These are phyloP conservation scores for Achlya flavicornis DNA, from an alignment of 2,888 invertebrate genomes.

Conservation along the genomic window DNA sequence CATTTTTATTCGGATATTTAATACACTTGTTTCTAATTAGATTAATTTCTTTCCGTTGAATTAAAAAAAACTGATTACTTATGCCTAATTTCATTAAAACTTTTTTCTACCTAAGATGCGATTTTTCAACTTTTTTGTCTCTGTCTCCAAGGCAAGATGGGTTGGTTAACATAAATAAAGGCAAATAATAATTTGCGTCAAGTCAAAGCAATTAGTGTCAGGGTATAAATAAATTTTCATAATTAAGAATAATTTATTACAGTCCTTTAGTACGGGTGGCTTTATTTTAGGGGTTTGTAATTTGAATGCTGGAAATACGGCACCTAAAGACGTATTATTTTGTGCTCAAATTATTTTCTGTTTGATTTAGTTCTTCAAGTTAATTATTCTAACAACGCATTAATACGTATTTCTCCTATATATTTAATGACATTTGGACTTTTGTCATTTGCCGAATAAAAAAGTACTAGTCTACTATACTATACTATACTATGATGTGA, in stretches of 20 bases:
- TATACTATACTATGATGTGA: no score
- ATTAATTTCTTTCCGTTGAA: not conserved
- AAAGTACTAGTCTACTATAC: no score
- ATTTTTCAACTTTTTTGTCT: slow-evolving; percentile 14
- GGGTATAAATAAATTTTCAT: slow-evolving; percentile 43
- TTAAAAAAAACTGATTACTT: slow-evolving; percentile 13
- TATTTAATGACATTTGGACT: no score
- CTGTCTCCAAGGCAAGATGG: slow-evolving; percentile 11
- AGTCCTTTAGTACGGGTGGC: slow-evolving; percentile 11
- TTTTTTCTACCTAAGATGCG: slow-evolving; percentile 7
- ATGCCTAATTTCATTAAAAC: slow-evolving; percentile 19
- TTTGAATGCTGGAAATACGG: not conserved
- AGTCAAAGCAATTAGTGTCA: slow-evolving; percentile 46
- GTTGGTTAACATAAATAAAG: slow-evolving; percentile 39
- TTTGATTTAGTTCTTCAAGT: not conserved
- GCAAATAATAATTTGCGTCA: slow-evolving; percentile 43
- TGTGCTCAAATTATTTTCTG: not conserved
- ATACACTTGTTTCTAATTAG: not conserved
- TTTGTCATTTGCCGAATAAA: no score
- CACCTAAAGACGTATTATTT: not conserved
- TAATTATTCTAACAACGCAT: not conserved
- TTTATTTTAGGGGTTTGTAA: not conserved
- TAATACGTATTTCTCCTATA: not conserved
- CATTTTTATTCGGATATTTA: no score
- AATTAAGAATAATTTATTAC: slow-evolving; percentile 38